Evolutionary conservation across 2,888 invertebrate species (phyloP).

Genomic region (Drosophila prostipennis): DNA sequence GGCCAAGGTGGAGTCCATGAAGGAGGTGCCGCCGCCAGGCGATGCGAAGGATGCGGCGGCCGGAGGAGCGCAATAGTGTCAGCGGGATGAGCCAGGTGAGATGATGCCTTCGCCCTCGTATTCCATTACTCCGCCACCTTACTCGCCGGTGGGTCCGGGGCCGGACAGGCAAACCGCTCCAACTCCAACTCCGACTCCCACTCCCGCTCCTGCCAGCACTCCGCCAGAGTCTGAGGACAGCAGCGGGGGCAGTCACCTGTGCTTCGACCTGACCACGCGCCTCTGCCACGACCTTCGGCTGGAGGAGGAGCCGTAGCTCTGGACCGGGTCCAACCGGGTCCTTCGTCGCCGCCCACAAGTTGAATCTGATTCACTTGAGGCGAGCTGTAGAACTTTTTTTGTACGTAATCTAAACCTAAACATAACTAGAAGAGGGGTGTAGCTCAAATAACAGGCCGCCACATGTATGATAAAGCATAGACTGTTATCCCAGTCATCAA

Average conservation of each 20-base stretch:
- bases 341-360: neutral
- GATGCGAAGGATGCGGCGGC: slow-evolving; percentile 51
- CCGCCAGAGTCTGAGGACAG: slow-evolving; percentile 21
- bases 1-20: slow-evolving; percentile 93
- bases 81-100: slow-evolving; percentile 17
- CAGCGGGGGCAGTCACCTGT: slow-evolving; percentile 25
- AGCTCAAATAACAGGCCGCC: slow-evolving; percentile 10
- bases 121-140: slow-evolving; percentile 58
- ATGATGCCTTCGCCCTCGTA: slow-evolving; percentile 40
- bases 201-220: slow-evolving; percentile 9
- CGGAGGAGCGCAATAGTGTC: slow-evolving; percentile 52
- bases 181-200: neutral
- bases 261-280: slow-evolving; percentile 16
- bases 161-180: neutral
- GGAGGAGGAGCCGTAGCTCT: slow-evolving; percentile 19
- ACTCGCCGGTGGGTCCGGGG: slow-evolving; percentile 47
- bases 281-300: slow-evolving; percentile 24
- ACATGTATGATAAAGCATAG: slow-evolving; percentile 24
- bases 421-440: neutral
- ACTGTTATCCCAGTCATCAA: slow-evolving; percentile 20
- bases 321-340: slow-evolving; percentile 20
- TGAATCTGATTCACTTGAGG: slow-evolving; percentile 21
- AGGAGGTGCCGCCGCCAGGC: slow-evolving; percentile 69
- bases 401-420: slow-evolving; percentile 34
- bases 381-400: slow-evolving; percentile 1